Evolutionary conservation across 2,797 vertebrate genomes (phyloP), one percentile per base, ranked within the genome.

Genomic region (Scomberomorus guttatus): DNA sequence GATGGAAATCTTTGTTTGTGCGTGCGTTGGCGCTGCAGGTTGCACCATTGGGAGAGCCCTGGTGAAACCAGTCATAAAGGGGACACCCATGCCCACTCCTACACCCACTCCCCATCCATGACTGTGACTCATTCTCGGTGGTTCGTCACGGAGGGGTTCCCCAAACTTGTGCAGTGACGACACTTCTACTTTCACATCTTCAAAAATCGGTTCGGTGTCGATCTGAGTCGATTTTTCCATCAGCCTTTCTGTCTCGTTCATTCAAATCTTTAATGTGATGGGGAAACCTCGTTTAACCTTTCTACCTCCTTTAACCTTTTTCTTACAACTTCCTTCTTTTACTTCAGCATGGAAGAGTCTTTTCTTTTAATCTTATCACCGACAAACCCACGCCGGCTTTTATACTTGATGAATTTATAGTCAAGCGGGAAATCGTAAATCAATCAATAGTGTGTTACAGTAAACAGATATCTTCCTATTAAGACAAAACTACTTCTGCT

Each of bases 21-120:
- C 9, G 11, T 77, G 89, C 67, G 89, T 92, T 27, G 91, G 87
- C 13, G 78, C 29, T 14, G 75, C 72, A 82, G 84, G 85, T 74
- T 72, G 84, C 91, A 87, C 83, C 85, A 56, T 79, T 44, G 75
- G 94, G 94, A 94, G 88, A 95, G 91, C 93, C 95, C 93, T 93
- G 90, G 61, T 92, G 94, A 90, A 92, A 92, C 86, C 77, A 72
- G 87, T 94, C 92, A 90, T 88, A 81, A 75, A 92, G 94, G 94
- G 95, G 92, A 94, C 92, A 91, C 91, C 94, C 91, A 63, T 83
- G 81, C 89, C 90, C 72, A 90, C 94, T 75, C 89, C 1, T 48
- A 81, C 91, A 27, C 92, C 90, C 85, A 90, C 92, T 61, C 72
- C 24, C 25, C 7, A 20, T 82, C 87, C 74, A 78, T 34, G 66